Evolutionary conservation across 2,888 invertebrate species (phyloP), one percentile per base, ranked within the genome.

Genomic region (Luperina testacea): DNA sequence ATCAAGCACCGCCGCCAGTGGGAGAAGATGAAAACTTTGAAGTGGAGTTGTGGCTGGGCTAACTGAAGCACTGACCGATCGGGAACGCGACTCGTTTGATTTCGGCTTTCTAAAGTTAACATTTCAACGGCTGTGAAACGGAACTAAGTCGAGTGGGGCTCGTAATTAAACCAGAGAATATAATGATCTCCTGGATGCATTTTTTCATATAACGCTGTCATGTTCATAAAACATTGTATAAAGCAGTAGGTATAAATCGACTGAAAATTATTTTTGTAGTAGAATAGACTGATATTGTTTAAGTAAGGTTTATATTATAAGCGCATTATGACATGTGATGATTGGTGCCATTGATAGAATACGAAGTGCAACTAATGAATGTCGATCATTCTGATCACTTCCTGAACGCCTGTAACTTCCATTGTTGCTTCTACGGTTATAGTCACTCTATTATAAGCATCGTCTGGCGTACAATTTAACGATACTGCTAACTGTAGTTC

Each of bases 1-100:
- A 97, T 98, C 92, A 98, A 98, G 95, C 98, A 98, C 95, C 97
- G 98, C 71, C 96, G 97, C 88, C 98, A 98, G 93, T 98, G 98
- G 98, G 98, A 98, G 92, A 97, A 97, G 94, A 98, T 98, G 98
- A 98, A 98, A 96, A 98, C 98, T 77, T 97, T 98, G 86, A 97
- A 98, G 92, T 98, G 98, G 98, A 97, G 97, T 91, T 97, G 97
- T 93, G 97, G 96, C 81, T 97, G 95, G 97, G 96, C 95, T 83
- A 91, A 93, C 89, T 95, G 89, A 85, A 69, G 61, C 70, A n/a
- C 32, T 57, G 74, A 78, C 81, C 77, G 70, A 13, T 57, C 42
- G 73, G 81, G 42, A 64, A 70, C 68, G 82, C 79, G 74, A 72
- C 82, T 81, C 82, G 80, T 75, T 83, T 84, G 76, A 74, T 64